These are phyloP conservation scores for Glaucomys volans DNA, from an alignment of 2,113 vertebrate genomes.

Conservation along the genomic window DNA sequence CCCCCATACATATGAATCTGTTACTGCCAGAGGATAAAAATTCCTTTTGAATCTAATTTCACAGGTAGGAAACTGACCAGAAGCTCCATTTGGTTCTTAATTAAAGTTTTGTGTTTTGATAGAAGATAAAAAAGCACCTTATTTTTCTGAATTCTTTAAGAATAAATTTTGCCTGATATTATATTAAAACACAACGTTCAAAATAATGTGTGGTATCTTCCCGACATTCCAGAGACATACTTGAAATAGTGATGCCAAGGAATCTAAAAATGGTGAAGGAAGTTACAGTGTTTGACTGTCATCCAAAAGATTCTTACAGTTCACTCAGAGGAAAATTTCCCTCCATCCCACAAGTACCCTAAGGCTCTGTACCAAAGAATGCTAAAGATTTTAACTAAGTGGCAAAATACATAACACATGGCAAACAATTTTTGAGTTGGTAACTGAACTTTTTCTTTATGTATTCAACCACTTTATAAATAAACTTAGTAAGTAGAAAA, in stretches of 20 bases:
- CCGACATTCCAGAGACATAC: constrained; percentile 67
- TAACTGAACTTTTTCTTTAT: neutral
- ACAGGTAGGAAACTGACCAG: constrained; percentile 33
- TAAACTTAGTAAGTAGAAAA: constrained; percentile 34
- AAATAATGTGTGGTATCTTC: constrained; percentile 68
- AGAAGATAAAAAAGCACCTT: neutral
- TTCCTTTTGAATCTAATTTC: constrained; percentile 61
- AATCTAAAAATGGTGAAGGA: constrained; percentile 76
- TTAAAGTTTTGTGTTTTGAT: constrained; percentile 54
- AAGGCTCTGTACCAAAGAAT: constrained; percentile 50
- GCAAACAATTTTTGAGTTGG: constrained; percentile 45
- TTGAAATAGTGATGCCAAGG: constrained; percentile 70
- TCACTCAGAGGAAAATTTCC: constrained; percentile 47
- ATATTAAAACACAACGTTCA: constrained; percentile 58
- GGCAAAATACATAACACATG: constrained; percentile 35
- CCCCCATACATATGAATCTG: neutral
- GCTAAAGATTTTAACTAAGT: constrained; percentile 61
- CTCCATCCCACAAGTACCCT: neutral
- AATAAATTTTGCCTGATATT: constrained; percentile 50
- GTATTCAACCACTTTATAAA: constrained; percentile 17
- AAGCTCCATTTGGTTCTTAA: neutral
- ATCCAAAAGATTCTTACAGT: constrained; percentile 74
- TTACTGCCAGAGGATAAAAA: constrained; percentile 61
- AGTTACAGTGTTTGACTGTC: constrained; percentile 77
- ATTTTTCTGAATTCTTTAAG: constrained; percentile 40